phyloP scores from a whole-genome alignment of 2,888 invertebrate genomes.

The Pachymerium ferrugineum region DNA sequence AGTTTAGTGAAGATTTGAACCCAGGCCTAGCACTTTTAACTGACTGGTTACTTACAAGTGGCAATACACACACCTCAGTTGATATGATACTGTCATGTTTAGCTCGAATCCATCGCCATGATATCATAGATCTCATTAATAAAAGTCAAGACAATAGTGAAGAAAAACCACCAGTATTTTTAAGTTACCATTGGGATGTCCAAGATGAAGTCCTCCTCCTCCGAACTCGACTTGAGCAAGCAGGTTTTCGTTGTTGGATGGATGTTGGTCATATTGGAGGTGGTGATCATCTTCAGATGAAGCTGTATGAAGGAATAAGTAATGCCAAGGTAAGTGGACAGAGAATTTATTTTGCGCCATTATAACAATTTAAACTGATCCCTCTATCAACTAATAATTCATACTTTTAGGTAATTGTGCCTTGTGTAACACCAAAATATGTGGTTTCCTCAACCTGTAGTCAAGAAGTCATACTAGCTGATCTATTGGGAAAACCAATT shows the following conservation, averaged over 20 bases:
- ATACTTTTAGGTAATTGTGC: conserved; percentile 43
- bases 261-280: conserved; percentile 50
- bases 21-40: conserved; percentile 47
- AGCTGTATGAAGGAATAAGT: conserved; percentile 49
- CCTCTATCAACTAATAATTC: background rate
- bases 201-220: conserved; percentile 47
- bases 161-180: conserved; percentile 45
- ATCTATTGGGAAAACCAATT: conserved; percentile 49
- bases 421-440: conserved; percentile 49
- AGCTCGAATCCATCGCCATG: background rate
- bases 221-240: conserved; percentile 46
- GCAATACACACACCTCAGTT: conserved; percentile 48
- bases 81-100: conserved; percentile 48
- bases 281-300: conserved; percentile 46
- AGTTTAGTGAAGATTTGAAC: conserved; percentile 46
- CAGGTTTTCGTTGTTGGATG: conserved; percentile 51
- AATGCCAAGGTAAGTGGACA: conserved; percentile 44
- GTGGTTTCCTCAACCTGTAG: conserved; percentile 48
- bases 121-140: background rate
- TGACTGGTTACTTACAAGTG: conserved; percentile 49
- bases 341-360: background rate
- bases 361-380: background rate
- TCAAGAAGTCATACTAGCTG: conserved; percentile 49
- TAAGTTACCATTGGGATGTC: conserved; percentile 51
- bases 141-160: background rate